Evolutionary conservation across 1,140 invertebrate species (phyloP).

Genomic region (Drosophila micromelanica): DNA sequence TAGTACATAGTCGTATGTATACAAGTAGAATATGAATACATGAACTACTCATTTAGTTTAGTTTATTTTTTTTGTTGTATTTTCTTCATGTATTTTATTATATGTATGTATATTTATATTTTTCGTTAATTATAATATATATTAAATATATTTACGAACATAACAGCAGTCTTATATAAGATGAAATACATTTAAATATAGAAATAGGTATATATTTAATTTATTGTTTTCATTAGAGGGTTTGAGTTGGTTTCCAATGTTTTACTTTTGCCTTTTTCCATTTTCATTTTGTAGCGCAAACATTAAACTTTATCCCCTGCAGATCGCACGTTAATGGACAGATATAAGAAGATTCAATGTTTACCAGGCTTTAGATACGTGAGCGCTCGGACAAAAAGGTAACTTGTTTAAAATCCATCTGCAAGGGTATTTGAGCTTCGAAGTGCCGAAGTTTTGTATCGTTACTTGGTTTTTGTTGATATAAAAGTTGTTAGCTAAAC

Average conservation of each 20-base stretch:
- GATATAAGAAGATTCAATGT: not conserved
- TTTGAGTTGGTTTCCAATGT: slow-evolving; percentile 62
- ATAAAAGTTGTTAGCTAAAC: slow-evolving; percentile 71
- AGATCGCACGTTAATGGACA: not conserved
- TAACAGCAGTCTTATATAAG: slow-evolving; percentile 85
- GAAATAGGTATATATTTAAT: slow-evolving; percentile 65
- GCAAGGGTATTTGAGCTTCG: slow-evolving; percentile 29
- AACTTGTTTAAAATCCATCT: not conserved
- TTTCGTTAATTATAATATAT: slow-evolving; percentile 80
- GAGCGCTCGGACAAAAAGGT: not conserved
- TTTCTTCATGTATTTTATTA: slow-evolving; percentile 49
- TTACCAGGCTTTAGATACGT: too few species aligned
- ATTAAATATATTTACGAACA: slow-evolving; percentile 84
- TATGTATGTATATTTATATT: slow-evolving; percentile 51
- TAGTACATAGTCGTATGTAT: slow-evolving; percentile 57
- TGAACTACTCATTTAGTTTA: slow-evolving; percentile 57
- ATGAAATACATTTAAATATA: slow-evolving; percentile 78
- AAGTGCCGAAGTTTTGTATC: slow-evolving; percentile 27
- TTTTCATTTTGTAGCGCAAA: slow-evolving; percentile 38
- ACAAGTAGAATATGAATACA: slow-evolving; percentile 70
- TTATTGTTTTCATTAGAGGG: slow-evolving; percentile 81
- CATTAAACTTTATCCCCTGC: slow-evolving; percentile 21
- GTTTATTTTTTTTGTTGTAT: slow-evolving; percentile 42
- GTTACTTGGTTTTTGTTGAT: slow-evolving; percentile 32
- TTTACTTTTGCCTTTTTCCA: slow-evolving; percentile 36